Conservation (phyloP, 2,888 invertebrate species). For the Mythimna vitellina region DNA sequence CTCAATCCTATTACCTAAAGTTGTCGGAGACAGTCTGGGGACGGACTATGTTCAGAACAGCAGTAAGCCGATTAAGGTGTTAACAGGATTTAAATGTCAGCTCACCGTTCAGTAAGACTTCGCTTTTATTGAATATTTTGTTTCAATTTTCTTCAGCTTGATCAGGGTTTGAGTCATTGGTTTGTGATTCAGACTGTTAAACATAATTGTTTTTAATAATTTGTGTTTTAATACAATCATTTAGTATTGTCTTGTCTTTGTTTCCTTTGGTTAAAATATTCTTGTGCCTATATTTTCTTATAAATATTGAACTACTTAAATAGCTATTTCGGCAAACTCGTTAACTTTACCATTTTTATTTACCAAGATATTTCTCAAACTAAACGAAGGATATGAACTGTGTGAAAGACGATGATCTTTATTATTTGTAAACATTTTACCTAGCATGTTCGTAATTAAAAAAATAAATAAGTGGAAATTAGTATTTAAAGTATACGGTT, state of each 20-base stretch:
- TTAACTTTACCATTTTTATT: not conserved
- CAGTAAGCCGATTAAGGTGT: conserved; percentile 60
- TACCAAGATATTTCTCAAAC: not conserved
- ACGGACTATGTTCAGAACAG: conserved; percentile 35
- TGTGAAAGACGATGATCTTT: not conserved
- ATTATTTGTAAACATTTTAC: not conserved
- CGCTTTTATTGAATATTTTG: conserved; percentile 41
- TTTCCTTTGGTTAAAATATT: not conserved
- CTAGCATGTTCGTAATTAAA: not conserved
- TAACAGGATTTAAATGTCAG: conserved; percentile 52
- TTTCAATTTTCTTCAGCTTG: conserved; percentile 46
- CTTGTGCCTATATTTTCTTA: not conserved
- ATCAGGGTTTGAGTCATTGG: conserved; percentile 38
- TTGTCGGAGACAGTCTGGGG: conserved; percentile 26
- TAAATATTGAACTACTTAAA: not conserved
- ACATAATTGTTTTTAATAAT: conserved; percentile 32
- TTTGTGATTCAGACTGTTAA: conserved; percentile 23
- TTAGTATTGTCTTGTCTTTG: conserved; percentile 1
- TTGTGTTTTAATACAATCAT: conserved; percentile 29
- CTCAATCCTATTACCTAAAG: conserved; percentile 61
- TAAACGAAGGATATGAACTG: not conserved
- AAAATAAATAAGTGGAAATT: not conserved
- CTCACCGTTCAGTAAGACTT: conserved; percentile 43
- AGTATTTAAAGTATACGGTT: not conserved
- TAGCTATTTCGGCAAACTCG: not conserved